Evolutionary conservation across 2,888 invertebrate species (phyloP).

Genomic region (Hylaea fasciaria): DNA sequence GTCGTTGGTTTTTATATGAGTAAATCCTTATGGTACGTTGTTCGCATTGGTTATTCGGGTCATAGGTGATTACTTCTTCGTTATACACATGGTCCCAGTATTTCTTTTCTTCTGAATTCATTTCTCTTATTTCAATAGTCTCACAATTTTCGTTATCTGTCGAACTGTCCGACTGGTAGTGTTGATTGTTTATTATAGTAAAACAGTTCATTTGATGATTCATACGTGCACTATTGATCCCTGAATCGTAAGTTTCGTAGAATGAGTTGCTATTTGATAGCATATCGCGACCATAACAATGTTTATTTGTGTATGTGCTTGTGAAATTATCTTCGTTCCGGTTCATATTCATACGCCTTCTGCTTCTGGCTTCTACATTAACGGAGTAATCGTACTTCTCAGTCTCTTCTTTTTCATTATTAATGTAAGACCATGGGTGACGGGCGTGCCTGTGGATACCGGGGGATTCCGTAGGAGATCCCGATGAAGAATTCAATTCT

Average conservation of each 20-base stretch:
- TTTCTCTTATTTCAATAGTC: slow-evolving; percentile 46
- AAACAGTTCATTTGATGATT: slow-evolving; percentile 60
- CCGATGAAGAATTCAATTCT: slow-evolving; percentile 61
- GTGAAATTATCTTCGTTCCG: slow-evolving; percentile 31
- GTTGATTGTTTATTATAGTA: slow-evolving; percentile 59
- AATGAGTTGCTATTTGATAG: slow-evolving; percentile 32
- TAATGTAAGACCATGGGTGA: slow-evolving; percentile 54
- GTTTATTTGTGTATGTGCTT: slow-evolving; percentile 25
- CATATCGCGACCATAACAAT: slow-evolving; percentile 21
- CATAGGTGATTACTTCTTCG: slow-evolving; percentile 49
- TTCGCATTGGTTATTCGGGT: slow-evolving; percentile 48
- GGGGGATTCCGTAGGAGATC: slow-evolving; percentile 42
- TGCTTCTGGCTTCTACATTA: slow-evolving; percentile 58
- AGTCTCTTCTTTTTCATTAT: slow-evolving; percentile 42
- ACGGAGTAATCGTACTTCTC: slow-evolving; percentile 46
- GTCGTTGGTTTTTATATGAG: slow-evolving; percentile 68
- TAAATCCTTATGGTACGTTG: slow-evolving; percentile 71
- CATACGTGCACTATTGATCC: slow-evolving; percentile 33
- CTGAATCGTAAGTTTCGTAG: slow-evolving; percentile 30
- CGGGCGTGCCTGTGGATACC: slow-evolving; percentile 29
- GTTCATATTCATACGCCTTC: slow-evolving; percentile 42
- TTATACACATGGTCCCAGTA: slow-evolving; percentile 45
- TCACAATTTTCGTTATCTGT: slow-evolving; percentile 49
- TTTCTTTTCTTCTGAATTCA: slow-evolving; percentile 40
- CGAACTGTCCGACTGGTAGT: slow-evolving; percentile 56